Percentiles rank a stretch among this genome's conserved stretches.
Conservation (phyloP, 2,113 vertebrate species). For the Aphelocoma coerulescens region DNA sequence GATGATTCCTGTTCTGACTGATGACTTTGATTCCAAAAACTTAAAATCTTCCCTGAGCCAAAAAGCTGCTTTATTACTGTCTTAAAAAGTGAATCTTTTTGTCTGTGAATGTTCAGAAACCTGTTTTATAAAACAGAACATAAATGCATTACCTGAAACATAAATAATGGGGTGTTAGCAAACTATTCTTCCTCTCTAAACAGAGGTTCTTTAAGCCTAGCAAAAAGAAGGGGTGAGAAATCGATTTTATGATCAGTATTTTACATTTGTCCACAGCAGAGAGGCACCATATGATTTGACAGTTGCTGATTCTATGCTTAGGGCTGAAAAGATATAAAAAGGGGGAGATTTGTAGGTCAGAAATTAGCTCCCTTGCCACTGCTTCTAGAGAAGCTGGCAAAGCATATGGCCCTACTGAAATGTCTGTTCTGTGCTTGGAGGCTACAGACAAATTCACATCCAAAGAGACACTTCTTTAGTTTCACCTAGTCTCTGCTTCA, state of each 20-base stretch:
- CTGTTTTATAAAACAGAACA: neutral
- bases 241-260: neutral
- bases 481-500: neutral
- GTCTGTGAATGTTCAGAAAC: neutral
- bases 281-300: neutral
- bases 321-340: neutral
- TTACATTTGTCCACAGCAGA: neutral
- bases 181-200: neutral
- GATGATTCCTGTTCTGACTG: neutral
- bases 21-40: neutral
- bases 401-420: constrained; percentile 3
- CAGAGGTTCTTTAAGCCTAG: neutral
- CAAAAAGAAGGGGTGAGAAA: neutral
- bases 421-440: neutral
- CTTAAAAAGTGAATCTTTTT: neutral
- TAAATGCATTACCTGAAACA: neutral
- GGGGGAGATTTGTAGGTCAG: neutral
- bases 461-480: neutral
- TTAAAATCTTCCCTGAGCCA: neutral
- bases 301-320: neutral
- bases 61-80: neutral
- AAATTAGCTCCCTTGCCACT: constrained; percentile 13
- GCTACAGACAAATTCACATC: neutral
- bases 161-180: neutral
- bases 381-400: neutral